Conservation (phyloP, 2,888 invertebrate genomes). For the Carpatolechia fugitivella region DNA sequence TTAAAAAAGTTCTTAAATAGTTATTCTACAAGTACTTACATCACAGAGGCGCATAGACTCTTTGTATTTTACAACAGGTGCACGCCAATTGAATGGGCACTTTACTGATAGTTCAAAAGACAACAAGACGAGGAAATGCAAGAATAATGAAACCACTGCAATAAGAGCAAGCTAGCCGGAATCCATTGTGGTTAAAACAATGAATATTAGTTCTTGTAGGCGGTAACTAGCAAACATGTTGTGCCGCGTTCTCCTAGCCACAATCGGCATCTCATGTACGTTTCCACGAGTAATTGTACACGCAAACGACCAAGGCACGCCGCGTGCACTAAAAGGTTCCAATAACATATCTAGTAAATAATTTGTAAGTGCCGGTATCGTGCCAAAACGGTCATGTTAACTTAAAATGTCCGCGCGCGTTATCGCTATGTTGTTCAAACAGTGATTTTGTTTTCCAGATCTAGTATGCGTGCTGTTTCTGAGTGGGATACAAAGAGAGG, state of each 20-base stretch:
- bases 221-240: slow-evolving; percentile 58
- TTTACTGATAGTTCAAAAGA: neutral
- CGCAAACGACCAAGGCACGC: slow-evolving; percentile 47
- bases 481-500: slow-evolving; percentile 66
- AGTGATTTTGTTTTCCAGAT: slow-evolving; percentile 50
- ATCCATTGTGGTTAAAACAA: slow-evolving; percentile 31
- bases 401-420: neutral
- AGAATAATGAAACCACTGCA: slow-evolving; percentile 53
- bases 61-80: neutral
- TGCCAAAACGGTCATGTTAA: neutral
- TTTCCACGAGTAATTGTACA: slow-evolving; percentile 47
- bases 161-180: slow-evolving; percentile 24
- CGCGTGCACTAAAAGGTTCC: slow-evolving; percentile 65
- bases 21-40: no score
- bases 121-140: neutral
- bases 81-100: neutral
- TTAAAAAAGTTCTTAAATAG: no score
- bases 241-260: slow-evolving; percentile 55
- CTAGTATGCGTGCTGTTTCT: slow-evolving; percentile 63
- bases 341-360: slow-evolving; percentile 38
- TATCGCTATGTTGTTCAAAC: slow-evolving; percentile 7
- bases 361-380: slow-evolving; percentile 16
- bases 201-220: slow-evolving; percentile 26
- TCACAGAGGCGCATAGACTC: no score
- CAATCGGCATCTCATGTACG: slow-evolving; percentile 67